phyloP scores from a whole-genome alignment of 2,797 vertebrate genomes.

The Coendou prehensilis region DNA sequence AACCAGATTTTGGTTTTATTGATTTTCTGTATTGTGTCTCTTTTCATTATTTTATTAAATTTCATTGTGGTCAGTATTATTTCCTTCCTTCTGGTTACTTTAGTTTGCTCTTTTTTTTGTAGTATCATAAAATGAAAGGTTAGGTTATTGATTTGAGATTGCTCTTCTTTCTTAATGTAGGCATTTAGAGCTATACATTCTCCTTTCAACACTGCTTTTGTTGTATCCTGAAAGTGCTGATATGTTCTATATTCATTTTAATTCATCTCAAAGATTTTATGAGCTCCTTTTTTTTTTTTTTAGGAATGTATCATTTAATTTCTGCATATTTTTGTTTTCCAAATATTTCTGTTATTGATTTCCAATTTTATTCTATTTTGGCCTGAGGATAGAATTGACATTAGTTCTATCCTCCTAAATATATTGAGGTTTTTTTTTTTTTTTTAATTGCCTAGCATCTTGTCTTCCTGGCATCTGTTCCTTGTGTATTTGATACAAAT shows the following conservation, averaged over 20 bases:
- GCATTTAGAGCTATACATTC: background rate
- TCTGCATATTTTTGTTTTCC: background rate
- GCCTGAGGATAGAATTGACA: background rate
- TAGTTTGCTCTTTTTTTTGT: background rate
- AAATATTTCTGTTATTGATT: background rate
- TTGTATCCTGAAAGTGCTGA: background rate
- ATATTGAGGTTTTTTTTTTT: background rate
- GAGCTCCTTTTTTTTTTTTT: background rate
- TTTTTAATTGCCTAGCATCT: background rate
- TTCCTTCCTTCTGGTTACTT: background rate
- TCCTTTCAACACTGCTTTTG: background rate
- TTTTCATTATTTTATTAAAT: background rate
- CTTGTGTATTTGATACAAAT: background rate
- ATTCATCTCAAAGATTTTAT: background rate
- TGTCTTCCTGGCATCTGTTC: background rate
- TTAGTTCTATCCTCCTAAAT: background rate
- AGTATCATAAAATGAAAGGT: background rate
- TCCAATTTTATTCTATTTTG: background rate
- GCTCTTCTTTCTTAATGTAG: background rate
- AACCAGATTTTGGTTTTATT: background rate
- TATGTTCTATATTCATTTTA: background rate
- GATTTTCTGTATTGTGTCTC: background rate
- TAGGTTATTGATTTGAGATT: background rate
- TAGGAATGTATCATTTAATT: background rate
- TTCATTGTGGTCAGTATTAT: background rate